phyloP scores from a whole-genome alignment of 23 tunicate species.

The Oikopleura dioica region DNA sequence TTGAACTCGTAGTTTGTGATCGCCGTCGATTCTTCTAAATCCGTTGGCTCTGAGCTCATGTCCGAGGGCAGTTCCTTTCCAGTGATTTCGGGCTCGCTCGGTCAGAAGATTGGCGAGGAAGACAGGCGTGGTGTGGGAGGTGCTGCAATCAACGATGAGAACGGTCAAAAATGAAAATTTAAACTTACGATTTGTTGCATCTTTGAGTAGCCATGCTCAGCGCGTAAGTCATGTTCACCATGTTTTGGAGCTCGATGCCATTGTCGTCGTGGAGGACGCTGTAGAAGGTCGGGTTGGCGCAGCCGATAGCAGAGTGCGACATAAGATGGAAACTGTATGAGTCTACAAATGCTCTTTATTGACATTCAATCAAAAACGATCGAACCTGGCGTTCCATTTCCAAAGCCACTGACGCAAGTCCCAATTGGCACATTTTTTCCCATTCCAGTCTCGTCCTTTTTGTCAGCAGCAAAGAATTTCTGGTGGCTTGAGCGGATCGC shows the following conservation, averaged over 20 bases:
- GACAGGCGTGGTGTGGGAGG: not conserved
- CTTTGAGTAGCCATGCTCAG: not conserved
- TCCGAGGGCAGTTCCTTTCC: no score
- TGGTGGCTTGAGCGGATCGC: not conserved
- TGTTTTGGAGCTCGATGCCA: not conserved
- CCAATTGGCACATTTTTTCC: conserved; percentile 3
- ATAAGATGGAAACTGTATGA: not conserved
- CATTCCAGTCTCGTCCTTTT: not conserved
- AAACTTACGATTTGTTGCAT: conserved; percentile 8
- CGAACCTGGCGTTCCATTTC: not conserved
- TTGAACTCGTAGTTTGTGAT: no score
- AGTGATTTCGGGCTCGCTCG: conserved; percentile 13
- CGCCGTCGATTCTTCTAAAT: no score
- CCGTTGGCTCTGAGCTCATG: no score
- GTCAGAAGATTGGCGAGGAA: not conserved
- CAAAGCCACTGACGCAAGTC: not conserved
- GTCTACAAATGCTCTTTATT: no score
- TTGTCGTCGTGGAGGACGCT: not conserved
- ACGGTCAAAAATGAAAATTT: not conserved
- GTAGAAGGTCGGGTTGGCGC: not conserved
- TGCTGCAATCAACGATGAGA: not conserved
- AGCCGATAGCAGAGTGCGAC: not conserved
- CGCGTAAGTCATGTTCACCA: not conserved
- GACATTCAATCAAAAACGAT: no score
- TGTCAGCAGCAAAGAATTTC: not conserved